A percentile compares a stretch with the other conserved stretches of the same genome.
Conservation (phyloP, 1,140 invertebrate genomes). For the Atta cephalotes region DNA sequence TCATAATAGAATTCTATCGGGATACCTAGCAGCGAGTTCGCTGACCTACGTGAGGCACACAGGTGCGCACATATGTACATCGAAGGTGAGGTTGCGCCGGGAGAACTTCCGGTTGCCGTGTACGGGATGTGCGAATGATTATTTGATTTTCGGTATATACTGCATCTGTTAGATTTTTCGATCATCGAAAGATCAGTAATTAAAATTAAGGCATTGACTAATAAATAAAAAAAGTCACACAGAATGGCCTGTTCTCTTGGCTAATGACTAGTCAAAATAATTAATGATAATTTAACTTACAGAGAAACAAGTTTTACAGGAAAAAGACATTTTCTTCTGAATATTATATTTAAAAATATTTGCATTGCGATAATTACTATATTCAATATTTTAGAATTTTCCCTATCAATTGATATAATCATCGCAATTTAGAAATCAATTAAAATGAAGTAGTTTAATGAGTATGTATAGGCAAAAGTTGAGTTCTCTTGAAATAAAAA, state of each 20-base stretch:
- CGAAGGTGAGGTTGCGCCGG: conserved; percentile 50
- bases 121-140: conserved; percentile 58
- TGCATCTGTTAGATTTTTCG: conserved; percentile 19
- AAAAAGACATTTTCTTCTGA: not conserved
- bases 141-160: conserved; percentile 24
- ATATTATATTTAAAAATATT: not conserved
- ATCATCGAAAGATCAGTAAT: not conserved
- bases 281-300: not conserved
- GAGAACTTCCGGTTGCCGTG: conserved; percentile 73
- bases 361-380: no score
- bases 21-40: conserved; percentile 68
- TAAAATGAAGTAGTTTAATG: no score
- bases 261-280: conserved; percentile 2
- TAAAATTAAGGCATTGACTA: not conserved
- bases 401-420: no score
- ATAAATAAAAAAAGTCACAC: not conserved
- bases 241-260: not conserved
- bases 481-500: no score
- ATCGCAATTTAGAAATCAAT: no score
- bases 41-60: conserved; percentile 67
- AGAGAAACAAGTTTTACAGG: not conserved
- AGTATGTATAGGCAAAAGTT: no score
- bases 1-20: conserved; percentile 69
- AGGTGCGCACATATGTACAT: conserved; percentile 47
- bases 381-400: no score